Percentiles rank a stretch among this genome's conserved stretches.
Evolutionary conservation across 2,888 invertebrate genomes (phyloP).

Genomic region (Cepaea hortensis): DNA sequence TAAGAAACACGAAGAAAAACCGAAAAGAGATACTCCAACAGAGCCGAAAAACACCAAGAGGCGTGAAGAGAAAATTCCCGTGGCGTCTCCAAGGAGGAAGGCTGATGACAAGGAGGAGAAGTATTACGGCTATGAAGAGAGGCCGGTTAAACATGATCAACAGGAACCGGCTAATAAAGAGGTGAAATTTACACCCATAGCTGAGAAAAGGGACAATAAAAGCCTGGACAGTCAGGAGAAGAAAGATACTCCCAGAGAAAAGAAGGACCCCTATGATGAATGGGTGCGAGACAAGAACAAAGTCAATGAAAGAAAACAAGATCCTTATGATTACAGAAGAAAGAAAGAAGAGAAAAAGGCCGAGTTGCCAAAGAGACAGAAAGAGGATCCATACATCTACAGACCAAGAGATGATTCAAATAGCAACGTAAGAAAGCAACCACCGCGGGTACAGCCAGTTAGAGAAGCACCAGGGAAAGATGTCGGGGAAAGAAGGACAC

Average conservation of each 20-base stretch:
- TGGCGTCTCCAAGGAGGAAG: background rate
- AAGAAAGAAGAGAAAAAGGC: slow-evolving; percentile 8
- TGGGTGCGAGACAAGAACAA: slow-evolving; percentile 5
- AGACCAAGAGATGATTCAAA: background rate
- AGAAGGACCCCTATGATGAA: background rate
- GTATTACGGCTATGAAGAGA: background rate
- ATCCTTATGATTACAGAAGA: slow-evolving; percentile 3
- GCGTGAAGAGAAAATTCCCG: background rate
- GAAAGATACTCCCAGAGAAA: background rate
- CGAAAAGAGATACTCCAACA: background rate
- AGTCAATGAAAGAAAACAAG: background rate
- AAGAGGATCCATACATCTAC: background rate
- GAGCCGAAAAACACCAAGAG: background rate
- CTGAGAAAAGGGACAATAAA: background rate
- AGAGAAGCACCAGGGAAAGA: background rate
- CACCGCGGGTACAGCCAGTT: background rate
- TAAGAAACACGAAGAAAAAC: background rate
- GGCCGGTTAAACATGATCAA: background rate
- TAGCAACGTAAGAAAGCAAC: background rate
- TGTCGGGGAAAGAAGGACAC: slow-evolving; percentile 13
- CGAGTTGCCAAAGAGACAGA: background rate
- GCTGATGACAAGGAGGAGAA: background rate
- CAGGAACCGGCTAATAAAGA: background rate
- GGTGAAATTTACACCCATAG: too few species aligned
- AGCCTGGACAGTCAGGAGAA: background rate